A percentile compares a stretch with the other conserved stretches of the same genome.
These are phyloP conservation scores for Otus sunia DNA, from an alignment of 2,113 vertebrate species.

Conservation along the genomic window DNA sequence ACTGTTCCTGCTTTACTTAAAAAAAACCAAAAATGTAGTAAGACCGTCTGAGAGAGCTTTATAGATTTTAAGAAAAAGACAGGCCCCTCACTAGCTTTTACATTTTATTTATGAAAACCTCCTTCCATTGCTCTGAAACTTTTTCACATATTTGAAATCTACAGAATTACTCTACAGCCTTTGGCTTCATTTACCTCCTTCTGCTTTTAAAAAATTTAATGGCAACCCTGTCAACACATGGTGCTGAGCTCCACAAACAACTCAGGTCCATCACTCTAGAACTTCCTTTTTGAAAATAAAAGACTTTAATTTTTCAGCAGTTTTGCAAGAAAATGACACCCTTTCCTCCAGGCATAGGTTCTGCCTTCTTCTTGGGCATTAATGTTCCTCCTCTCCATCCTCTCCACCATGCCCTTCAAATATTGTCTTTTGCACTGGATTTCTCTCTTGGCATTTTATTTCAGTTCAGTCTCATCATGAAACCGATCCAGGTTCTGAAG, in stretches of 20 bases:
- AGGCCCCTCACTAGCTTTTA: not conserved
- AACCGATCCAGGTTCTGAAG: not conserved
- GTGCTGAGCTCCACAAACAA: not conserved
- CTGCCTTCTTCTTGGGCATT: not conserved
- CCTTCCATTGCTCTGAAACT: not conserved
- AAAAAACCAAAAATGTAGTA: not conserved
- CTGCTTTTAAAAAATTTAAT: slow-evolving; percentile 23
- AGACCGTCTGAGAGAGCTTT: not conserved
- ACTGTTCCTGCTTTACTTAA: not conserved
- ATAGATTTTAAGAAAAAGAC: not conserved
- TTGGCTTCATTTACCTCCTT: not conserved
- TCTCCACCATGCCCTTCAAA: not conserved
- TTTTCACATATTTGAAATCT: not conserved
- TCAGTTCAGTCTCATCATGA: not conserved
- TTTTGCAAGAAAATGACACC: not conserved
- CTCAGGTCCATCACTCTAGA: not conserved
- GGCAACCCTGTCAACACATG: not conserved
- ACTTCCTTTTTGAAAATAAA: not conserved
- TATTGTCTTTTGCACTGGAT: not conserved
- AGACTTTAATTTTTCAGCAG: not conserved
- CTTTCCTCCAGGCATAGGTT: not conserved
- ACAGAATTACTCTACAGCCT: not conserved
- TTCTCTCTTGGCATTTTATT: not conserved
- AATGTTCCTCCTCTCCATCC: not conserved
- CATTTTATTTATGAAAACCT: not conserved